Base-by-base conservation (phyloP, 2,113 vertebrate genomes). In the Dascyllus trimaculatus region DNA sequence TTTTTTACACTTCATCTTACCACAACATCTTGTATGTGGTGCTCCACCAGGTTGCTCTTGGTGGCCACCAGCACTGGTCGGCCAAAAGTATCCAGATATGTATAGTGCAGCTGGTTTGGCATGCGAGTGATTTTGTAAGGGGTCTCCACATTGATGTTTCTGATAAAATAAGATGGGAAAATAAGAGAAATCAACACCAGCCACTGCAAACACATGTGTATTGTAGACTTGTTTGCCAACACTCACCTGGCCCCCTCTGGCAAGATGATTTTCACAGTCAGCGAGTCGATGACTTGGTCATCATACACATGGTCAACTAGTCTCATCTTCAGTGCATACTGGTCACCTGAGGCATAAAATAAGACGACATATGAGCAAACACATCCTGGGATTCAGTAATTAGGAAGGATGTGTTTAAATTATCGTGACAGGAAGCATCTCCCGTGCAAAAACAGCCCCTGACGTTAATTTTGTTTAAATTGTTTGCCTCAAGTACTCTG, bases 1-100 rank as follows among this genome's bases (percentile, higher is more conserved):
- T 45, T 65, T 43, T 59, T 35, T 52, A 29, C 2, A 2, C 19
- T 32, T 45, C 0, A 0, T 68, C 96, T 94, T 85, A 99, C 98
- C 95, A 99, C 98, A 0, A 99, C 94, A 85, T 99, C 98, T 89
- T 99, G 98, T 84, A 99, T 99, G 86, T 99, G 98, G 91, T 99
- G 97, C 81, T 99, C 98, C 71, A 99, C 98, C 87, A 99, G 91
- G 69, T 99, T 99, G 71, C 45, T 96, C 94, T 99, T 99, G 35
- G 96, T 96, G 60, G 97, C 98, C 3, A 98, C 96, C 60, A 99
- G 95, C 79, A 99, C 98, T 0, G 98, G 97, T 10, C 98, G 96
- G 58, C 98, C 98, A 25, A 99, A 99, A 0, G 98, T 99, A 86
- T 99, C 98, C 89, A 99, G 91, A 13, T 99, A 99, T 0, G 98